Evolutionary conservation across 2,888 invertebrate genomes (phyloP).

Genomic region (Corbicula japonica): DNA sequence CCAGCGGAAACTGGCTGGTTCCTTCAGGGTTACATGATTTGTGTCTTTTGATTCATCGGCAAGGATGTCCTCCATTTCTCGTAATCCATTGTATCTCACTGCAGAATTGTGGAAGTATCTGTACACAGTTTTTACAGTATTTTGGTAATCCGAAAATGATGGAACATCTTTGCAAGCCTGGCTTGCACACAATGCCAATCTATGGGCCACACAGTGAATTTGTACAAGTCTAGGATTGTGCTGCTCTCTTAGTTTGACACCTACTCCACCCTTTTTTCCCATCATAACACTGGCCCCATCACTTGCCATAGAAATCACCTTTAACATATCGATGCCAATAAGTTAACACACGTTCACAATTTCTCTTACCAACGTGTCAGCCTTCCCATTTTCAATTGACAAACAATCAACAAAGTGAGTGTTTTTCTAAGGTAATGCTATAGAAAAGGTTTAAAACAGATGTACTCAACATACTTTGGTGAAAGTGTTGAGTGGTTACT

Average conservation of each 20-base stretch:
- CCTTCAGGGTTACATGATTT: conserved; percentile 22
- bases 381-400: conserved; percentile 32
- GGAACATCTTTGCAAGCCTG: conserved; percentile 44
- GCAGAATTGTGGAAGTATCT: conserved; percentile 25
- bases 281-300: conserved; percentile 48
- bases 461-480: no score
- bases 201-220: no score
- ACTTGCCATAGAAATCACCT: conserved; percentile 38
- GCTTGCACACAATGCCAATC: conserved; percentile 45
- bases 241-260: no score
- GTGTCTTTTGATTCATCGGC: conserved; percentile 17
- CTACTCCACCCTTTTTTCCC: conserved; percentile 22
- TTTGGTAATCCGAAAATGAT: conserved; percentile 28
- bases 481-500: no score
- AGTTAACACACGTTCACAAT: conserved; percentile 18
- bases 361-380: conserved; percentile 41
- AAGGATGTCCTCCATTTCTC: neutral
- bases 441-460: no score
- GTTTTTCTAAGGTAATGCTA: no score
- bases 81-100: conserved; percentile 30
- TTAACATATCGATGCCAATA: conserved; percentile 24
- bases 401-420: conserved; percentile 49
- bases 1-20: conserved; percentile 26
- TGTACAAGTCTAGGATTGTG: no score
- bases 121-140: conserved; percentile 27